Conservation (phyloP, 2,797 vertebrate species). For the Mallotus villosus region DNA sequence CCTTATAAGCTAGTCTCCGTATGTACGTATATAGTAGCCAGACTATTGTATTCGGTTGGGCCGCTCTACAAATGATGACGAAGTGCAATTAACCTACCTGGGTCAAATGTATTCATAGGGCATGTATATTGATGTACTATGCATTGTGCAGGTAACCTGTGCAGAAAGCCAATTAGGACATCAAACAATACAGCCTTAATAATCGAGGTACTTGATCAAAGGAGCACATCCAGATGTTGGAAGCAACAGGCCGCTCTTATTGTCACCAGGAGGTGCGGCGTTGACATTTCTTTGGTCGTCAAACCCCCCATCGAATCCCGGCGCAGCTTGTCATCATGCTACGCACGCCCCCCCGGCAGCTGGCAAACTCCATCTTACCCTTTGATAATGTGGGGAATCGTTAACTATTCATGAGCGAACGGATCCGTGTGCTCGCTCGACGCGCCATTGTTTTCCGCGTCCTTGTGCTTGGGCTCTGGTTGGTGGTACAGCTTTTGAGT, state of each 20-base stretch:
- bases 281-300: slow-evolving; percentile 53
- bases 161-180: too few species aligned
- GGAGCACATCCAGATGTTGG: slow-evolving; percentile 3
- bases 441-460: slow-evolving; percentile 39
- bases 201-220: too few species aligned
- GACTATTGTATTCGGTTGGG: too few species aligned
- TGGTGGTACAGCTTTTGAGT: slow-evolving; percentile 25
- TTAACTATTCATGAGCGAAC: slow-evolving; percentile 69
- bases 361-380: slow-evolving; percentile 67
- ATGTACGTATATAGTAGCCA: too few species aligned
- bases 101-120: too few species aligned
- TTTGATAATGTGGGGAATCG: slow-evolving; percentile 71
- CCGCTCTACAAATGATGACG: too few species aligned
- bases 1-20: too few species aligned
- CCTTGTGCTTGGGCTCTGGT: slow-evolving; percentile 19
- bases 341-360: slow-evolving; percentile 57
- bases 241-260: slow-evolving; percentile 34
- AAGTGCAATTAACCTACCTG: too few species aligned
- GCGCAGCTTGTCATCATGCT: slow-evolving; percentile 68
- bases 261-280: slow-evolving; percentile 39
- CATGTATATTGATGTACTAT: too few species aligned
- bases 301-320: slow-evolving; percentile 59
- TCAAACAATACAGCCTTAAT: too few species aligned
- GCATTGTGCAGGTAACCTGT: too few species aligned
- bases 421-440: slow-evolving; percentile 52